These are phyloP conservation scores for Calidris pygmaea DNA, from an alignment of 2,113 vertebrate species.

Conservation along the genomic window DNA sequence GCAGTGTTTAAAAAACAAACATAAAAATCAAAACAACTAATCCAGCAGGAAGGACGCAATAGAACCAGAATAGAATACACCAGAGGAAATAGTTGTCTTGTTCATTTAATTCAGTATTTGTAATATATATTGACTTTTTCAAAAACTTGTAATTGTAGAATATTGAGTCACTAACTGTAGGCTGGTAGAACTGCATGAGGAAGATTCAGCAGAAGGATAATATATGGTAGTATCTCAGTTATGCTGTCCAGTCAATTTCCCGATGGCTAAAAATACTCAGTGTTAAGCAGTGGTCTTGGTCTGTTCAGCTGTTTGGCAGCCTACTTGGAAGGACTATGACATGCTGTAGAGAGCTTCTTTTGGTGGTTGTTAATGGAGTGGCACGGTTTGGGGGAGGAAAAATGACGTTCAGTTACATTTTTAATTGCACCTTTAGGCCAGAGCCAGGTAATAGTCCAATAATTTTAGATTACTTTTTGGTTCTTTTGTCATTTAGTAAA, in stretches of 20 bases:
- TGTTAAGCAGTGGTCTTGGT: not conserved
- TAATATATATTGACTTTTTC: not conserved
- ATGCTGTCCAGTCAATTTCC: not conserved
- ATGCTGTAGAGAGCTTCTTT: not conserved
- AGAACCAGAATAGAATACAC: not conserved
- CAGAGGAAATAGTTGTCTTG: not conserved
- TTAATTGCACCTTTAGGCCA: not conserved
- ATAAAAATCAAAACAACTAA: not conserved
- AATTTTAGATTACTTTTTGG: not conserved
- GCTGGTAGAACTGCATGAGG: not conserved
- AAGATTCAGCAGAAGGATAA: not conserved
- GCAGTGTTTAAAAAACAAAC: not conserved
- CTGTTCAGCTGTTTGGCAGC: not conserved
- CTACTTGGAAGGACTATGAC: not conserved
- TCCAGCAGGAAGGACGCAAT: not conserved
- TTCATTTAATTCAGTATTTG: not conserved
- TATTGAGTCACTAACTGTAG: not conserved
- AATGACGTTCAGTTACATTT: not conserved
- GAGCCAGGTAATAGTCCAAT: not conserved
- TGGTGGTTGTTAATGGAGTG: not conserved
- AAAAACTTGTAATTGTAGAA: not conserved
- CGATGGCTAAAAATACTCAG: slow-evolving; percentile 3
- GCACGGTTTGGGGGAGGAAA: not conserved
- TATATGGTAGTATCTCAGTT: not conserved
- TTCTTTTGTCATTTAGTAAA: not conserved